A percentile compares a stretch with the other conserved stretches of the same genome.
Conservation (phyloP, 2,888 invertebrate species). For the Sympetrum striolatum region DNA sequence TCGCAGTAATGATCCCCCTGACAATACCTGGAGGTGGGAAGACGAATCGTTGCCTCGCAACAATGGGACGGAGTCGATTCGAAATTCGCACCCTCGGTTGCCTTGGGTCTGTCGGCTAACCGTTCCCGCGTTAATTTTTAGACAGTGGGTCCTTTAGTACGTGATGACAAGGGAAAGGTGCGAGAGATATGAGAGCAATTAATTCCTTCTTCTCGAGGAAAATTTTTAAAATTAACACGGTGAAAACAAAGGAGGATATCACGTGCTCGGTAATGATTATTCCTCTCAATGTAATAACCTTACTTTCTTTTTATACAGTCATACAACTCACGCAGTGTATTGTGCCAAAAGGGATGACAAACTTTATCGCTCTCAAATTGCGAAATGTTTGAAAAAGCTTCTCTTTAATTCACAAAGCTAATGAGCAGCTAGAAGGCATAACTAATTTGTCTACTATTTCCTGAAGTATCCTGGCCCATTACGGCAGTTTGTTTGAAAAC, state of each 20-base stretch:
- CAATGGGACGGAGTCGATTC: not conserved
- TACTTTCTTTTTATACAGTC: too few species aligned
- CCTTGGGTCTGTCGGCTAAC: not conserved
- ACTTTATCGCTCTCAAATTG: too few species aligned
- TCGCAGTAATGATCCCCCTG: not conserved
- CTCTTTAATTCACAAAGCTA: too few species aligned
- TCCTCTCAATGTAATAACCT: not conserved
- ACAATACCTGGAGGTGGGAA: not conserved
- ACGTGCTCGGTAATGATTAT: not conserved
- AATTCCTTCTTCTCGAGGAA: not conserved
- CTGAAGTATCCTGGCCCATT: too few species aligned
- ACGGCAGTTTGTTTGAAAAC: too few species aligned
- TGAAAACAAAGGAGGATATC: not conserved
- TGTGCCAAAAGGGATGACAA: too few species aligned
- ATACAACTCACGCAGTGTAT: too few species aligned
- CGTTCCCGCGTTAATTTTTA: not conserved
- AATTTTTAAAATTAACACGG: not conserved
- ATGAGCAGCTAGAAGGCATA: too few species aligned
- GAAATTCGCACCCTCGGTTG: not conserved
- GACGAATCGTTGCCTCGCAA: not conserved
- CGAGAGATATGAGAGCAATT: not conserved
- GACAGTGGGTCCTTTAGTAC: not conserved
- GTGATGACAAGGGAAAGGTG: not conserved
- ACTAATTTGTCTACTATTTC: too few species aligned
- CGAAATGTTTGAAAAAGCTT: too few species aligned